Percentiles rank a stretch among this genome's conserved stretches.
phyloP scores from a whole-genome alignment of 2,113 vertebrate species.

The Rhodinocichla rosea region DNA sequence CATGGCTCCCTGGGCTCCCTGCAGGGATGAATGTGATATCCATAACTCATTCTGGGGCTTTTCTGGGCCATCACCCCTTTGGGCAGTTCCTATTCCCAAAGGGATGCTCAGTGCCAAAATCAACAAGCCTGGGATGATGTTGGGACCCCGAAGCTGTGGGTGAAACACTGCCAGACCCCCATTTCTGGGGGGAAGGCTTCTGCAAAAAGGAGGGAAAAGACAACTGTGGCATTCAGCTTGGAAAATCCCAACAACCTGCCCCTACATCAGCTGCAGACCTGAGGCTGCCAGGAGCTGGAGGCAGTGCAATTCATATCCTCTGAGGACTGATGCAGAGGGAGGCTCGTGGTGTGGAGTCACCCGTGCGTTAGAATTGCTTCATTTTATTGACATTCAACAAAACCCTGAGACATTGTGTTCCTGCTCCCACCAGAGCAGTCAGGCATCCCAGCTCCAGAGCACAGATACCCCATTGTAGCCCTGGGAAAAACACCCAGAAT shows the following conservation, averaged over 20 bases:
- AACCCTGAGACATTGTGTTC: constrained; percentile 1
- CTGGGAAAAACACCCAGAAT: not conserved
- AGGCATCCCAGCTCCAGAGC: not conserved
- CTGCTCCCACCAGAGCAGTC: not conserved
- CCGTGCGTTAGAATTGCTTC: not conserved
- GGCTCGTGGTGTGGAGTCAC: not conserved
- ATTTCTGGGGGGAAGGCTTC: not conserved
- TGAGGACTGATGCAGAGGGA: not conserved
- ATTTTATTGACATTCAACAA: not conserved
- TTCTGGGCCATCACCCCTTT: not conserved
- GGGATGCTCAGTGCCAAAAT: not conserved
- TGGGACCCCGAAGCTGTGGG: not conserved
- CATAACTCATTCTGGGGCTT: not conserved
- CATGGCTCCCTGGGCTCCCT: not conserved
- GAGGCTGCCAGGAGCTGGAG: not conserved
- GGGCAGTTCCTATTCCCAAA: not conserved
- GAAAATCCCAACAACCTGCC: constrained; percentile 23
- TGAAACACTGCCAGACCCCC: not conserved
- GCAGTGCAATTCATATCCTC: not conserved
- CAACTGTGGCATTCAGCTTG: not conserved
- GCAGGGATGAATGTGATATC: not conserved
- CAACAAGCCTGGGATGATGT: not conserved
- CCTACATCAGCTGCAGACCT: not conserved
- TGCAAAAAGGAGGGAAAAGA: not conserved
- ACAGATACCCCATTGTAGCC: not conserved